phyloP scores from a whole-genome alignment of 1,140 invertebrate genomes.

The Zophobas morio region DNA sequence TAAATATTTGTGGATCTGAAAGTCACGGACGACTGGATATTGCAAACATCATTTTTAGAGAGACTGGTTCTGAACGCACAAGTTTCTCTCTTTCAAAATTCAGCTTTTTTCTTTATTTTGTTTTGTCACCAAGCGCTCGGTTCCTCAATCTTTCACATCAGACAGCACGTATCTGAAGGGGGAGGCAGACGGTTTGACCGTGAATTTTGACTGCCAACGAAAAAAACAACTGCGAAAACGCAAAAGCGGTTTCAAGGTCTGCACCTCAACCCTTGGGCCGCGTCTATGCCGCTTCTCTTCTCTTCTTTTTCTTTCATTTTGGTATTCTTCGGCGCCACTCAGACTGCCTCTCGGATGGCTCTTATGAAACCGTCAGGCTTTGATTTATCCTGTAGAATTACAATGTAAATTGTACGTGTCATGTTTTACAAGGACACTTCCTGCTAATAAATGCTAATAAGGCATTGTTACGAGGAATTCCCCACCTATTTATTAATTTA shows the following conservation, averaged over 20 bases:
- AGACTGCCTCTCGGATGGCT: slow-evolving; percentile 22
- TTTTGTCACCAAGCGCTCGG: slow-evolving; percentile 25
- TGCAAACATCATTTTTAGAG: slow-evolving; percentile 42
- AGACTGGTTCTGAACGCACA: slow-evolving; percentile 39
- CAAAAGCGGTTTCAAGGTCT: slow-evolving; percentile 40
- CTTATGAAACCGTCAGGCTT: slow-evolving; percentile 27
- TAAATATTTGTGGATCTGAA: slow-evolving; percentile 47
- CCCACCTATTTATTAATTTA: slow-evolving; percentile 39
- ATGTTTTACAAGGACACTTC: slow-evolving; percentile 35
- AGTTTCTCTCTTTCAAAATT: slow-evolving; percentile 42
- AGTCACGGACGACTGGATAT: slow-evolving; percentile 46
- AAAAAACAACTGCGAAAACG: not conserved
- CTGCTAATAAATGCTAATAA: slow-evolving; percentile 42
- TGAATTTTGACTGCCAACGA: slow-evolving; percentile 9
- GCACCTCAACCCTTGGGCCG: slow-evolving; percentile 9
- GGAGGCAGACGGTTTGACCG: slow-evolving; percentile 7
- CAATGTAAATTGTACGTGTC: slow-evolving; percentile 26
- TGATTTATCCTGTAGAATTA: slow-evolving; percentile 37
- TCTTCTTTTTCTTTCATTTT: not conserved
- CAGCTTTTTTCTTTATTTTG: slow-evolving; percentile 14
- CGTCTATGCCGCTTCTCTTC: not conserved
- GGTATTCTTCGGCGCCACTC: slow-evolving; percentile 30
- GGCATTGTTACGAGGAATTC: slow-evolving; percentile 40
- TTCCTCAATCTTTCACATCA: slow-evolving; percentile 25
- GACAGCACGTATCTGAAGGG: slow-evolving; percentile 12